These are phyloP conservation scores for Aphelenchoides avenae DNA, from an alignment of 1,140 invertebrate genomes.

Conservation along the genomic window DNA sequence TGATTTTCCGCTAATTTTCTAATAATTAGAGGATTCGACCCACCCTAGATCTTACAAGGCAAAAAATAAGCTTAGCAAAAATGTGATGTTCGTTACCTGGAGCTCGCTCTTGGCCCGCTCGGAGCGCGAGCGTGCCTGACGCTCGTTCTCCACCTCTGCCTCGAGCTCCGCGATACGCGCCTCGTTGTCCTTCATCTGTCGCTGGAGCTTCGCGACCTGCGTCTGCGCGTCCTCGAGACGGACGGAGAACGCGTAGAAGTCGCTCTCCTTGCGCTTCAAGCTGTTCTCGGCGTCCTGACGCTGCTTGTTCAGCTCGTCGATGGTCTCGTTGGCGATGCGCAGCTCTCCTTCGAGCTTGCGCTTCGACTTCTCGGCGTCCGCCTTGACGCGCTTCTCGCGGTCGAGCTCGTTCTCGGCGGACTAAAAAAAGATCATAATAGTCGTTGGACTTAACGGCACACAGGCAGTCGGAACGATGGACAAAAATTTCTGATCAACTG, in stretches of 20 bases:
- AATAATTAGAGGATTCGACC: too few species aligned
- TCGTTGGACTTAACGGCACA: too few species aligned
- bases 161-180: conserved; percentile 91
- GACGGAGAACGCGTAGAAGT: conserved; percentile 56
- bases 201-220: conserved; percentile 85
- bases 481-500: too few species aligned
- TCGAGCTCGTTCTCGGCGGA: conserved; percentile 85
- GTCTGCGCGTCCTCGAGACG: conserved; percentile 97
- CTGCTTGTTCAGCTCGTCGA: conserved; percentile 69
- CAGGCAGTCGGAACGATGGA: too few species aligned
- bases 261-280: conserved; percentile 52
- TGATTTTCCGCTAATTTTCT: too few species aligned
- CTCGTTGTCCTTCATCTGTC: conserved; percentile 88
- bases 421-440: conserved; percentile 21
- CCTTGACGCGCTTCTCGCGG: conserved; percentile 94
- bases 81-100: too few species aligned
- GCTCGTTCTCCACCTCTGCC: conserved; percentile 93
- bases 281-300: conserved; percentile 47
- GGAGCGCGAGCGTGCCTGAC: conserved; percentile 76
- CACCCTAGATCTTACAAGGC: too few species aligned
- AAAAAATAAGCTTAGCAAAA: too few species aligned
- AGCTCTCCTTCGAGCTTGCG: conserved; percentile 72
- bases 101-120: conserved; percentile 94
- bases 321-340: conserved; percentile 40
- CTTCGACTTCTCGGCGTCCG: conserved; percentile 95